phyloP scores from a whole-genome alignment of 2,888 invertebrate species.

The Melitaea athalia region DNA sequence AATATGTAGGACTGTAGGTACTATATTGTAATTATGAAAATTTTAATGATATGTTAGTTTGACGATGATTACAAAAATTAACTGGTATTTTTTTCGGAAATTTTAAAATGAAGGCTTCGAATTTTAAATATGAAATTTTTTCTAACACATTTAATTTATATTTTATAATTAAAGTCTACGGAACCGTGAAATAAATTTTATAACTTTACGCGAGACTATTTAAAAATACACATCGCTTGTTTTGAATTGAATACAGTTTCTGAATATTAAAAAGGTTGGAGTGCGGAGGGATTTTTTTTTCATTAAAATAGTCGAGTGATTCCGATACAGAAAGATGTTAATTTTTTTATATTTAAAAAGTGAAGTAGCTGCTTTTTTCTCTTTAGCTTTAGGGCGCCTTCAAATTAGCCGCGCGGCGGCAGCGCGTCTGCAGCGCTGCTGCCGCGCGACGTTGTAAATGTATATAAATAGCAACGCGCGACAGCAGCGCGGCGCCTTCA shows the following conservation, averaged over 20 bases:
- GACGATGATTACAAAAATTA: too few relatives aligned
- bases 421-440: too few relatives aligned
- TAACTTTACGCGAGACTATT: constrained; percentile 34
- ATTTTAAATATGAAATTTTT: not conserved
- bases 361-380: not conserved
- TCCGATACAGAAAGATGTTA: constrained; percentile 20
- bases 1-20: too few relatives aligned
- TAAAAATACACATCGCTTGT: constrained; percentile 41
- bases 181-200: constrained; percentile 20
- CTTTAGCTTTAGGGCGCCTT: too few relatives aligned
- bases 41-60: too few relatives aligned
- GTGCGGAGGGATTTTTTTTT: constrained; percentile 31
- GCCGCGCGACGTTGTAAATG: too few relatives aligned
- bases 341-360: not conserved
- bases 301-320: constrained; percentile 34
- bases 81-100: too few relatives aligned
- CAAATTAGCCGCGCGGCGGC: too few relatives aligned
- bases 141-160: not conserved
- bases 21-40: too few relatives aligned
- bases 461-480: too few relatives aligned
- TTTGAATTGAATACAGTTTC: constrained; percentile 41
- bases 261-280: constrained; percentile 41
- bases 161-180: constrained; percentile 5
- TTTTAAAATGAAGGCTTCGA: too few relatives aligned
- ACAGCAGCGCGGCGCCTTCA: too few relatives aligned